These are phyloP conservation scores for Typhlichthys eigenmanni DNA, from an alignment of 2,797 vertebrate species.

Conservation along the genomic window DNA sequence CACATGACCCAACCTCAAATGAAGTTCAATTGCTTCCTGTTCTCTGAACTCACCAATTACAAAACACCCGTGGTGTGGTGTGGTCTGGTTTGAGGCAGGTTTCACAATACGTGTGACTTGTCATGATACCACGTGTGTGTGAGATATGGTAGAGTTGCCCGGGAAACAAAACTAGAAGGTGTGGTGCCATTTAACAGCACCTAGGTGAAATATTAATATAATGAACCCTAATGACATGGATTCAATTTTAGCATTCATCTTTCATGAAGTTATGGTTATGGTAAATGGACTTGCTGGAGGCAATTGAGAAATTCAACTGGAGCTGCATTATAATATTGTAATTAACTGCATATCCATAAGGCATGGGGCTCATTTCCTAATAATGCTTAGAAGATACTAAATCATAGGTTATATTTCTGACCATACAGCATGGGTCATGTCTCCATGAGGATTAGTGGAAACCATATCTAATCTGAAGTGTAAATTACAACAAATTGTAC, in stretches of 20 bases:
- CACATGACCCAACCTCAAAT: neutral
- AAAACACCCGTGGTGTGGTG: too few relatives aligned
- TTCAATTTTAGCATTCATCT: slow-evolving; percentile 60
- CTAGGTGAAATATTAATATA: slow-evolving; percentile 53
- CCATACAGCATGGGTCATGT: slow-evolving; percentile 34
- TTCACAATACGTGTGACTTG: slow-evolving; percentile 24
- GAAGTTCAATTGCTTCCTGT: neutral
- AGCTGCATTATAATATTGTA: slow-evolving; percentile 49
- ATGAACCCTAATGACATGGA: slow-evolving; percentile 57
- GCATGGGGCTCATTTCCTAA: slow-evolving; percentile 19
- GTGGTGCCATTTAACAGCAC: slow-evolving; percentile 40
- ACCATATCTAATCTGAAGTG: slow-evolving; percentile 6
- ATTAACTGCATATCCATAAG: slow-evolving; percentile 59
- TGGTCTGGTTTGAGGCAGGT: slow-evolving; percentile 6
- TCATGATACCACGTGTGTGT: slow-evolving; percentile 6
- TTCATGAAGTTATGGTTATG: slow-evolving; percentile 52
- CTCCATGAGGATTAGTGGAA: slow-evolving; percentile 1
- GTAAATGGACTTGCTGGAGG: slow-evolving; percentile 52
- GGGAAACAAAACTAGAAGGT: slow-evolving; percentile 44
- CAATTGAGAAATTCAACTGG: slow-evolving; percentile 36
- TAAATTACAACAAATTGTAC: neutral
- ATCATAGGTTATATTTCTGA: slow-evolving; percentile 37
- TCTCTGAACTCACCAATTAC: neutral
- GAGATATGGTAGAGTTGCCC: slow-evolving; percentile 39
- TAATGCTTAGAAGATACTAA: slow-evolving; percentile 40